Evolutionary conservation across 2,797 vertebrate genomes (phyloP), one percentile per base, ranked within the genome.

Genomic region (Pteronotus mesoamericanus): DNA sequence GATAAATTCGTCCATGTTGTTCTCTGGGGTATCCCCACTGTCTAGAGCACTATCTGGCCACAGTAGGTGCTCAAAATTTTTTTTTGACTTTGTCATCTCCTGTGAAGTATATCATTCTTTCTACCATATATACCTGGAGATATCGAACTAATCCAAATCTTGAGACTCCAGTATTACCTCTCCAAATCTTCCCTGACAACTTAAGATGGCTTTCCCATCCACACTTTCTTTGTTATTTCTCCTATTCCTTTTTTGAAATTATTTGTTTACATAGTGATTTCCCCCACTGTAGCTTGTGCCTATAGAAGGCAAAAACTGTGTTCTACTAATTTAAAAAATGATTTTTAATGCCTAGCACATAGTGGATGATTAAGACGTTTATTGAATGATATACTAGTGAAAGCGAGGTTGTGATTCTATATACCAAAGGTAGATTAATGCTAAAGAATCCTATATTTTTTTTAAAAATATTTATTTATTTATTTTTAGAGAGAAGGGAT

Each of bases 261-360:
- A 78, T 68, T 89, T 75, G 48, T 83, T 86, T 79, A 83, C 32
- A 53, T 24, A 71, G 44, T 53, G 57, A 46, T 69, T 94, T 91
- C 48, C 72, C 57, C 79, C 7, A 59, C 48, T 68, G 46, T 14
- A 53, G 21, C 21, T 86, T 55, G 57, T 55, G 18, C 12, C 37
- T 91, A 83, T 61, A 78, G 69, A 95, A 96, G 61, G 55, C 42
- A 91, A 94, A 95, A 93, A 85, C 9, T 83, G 29, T 53, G 24
- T 72, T 86, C 34, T 72, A 82, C 6, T 92, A 77, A 95, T 77
- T 74, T 19, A 48, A 75, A 57, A 77, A 77, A 85, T 51, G n/a
- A 66, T 16, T 46, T 68, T 44, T 85, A 94, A 57, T 95, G 57
- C 18, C 68, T 72, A 85, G 15, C 21, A 71, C 83, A 82, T 26